Evolutionary conservation across 2,113 vertebrate species (phyloP), one percentile per base, ranked within the genome.

Genomic region (Clarias magur): DNA sequence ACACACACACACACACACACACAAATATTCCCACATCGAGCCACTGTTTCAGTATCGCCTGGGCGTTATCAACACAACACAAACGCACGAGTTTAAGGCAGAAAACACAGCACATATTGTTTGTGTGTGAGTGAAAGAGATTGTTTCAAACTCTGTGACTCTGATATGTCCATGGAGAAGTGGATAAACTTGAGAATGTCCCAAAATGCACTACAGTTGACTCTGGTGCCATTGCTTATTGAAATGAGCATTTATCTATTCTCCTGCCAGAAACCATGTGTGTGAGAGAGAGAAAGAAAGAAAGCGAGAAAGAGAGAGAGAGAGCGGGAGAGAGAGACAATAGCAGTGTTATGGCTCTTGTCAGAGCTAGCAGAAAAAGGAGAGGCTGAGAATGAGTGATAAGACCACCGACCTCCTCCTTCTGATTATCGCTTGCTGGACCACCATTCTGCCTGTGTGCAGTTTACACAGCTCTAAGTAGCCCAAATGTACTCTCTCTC

Each of bases 321-420:
- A 27, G 25, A 27, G 53, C 19, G 16, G 30, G 17, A 30, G 16
- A 80, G 27, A 59, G 54, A 96, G 95, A 96, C 96, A 97, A 96
- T 97, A 95, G 96, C 96, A 95, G 95, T 95, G 94, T 96, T 95
- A 96, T 95, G 95, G 95, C 96, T 96, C 94, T 96, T 96, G 96
- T 96, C 96, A 95, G 95, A 96, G 95, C 84, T 96, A 95, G 96
- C 97, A 97, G 96, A 97, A 97, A 96, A 96, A 96, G 97, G 96
- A 97, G 96, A 96, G 86, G 97, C 98, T 99, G 98, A 98, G 97
- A 96, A 96, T 96, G 96, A 96, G 96, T 98, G 98, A 99, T 99
- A 99, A 99, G 97, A 95, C 96, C 95, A 96, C 96, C 97, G 97
- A 97, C 96, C 96, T 98, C 94, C 94, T 91, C 83, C 91, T 93